A percentile compares a stretch with the other conserved stretches of the same genome.
These are phyloP conservation scores for Porphyrio hochstetteri DNA, from an alignment of 2,113 vertebrate genomes.

Conservation along the genomic window DNA sequence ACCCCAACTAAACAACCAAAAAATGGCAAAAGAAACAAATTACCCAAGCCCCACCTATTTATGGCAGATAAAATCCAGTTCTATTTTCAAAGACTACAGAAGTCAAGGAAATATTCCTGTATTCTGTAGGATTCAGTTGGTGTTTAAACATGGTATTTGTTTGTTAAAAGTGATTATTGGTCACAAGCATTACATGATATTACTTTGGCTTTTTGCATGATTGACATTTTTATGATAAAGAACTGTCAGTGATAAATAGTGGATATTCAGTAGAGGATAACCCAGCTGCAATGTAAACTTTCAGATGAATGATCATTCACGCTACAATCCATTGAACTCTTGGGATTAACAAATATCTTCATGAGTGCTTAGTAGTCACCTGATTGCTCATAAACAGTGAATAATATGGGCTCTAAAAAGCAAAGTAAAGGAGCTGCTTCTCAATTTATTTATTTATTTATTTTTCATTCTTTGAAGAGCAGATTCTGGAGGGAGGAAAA, in stretches of 20 bases:
- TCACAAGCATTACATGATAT: background rate
- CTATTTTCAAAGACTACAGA: background rate
- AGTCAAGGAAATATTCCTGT: background rate
- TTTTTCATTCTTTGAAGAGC: background rate
- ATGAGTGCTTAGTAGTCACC: background rate
- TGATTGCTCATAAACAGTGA: slow-evolving; percentile 3
- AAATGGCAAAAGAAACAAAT: too few species aligned
- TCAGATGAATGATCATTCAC: background rate
- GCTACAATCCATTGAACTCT: background rate
- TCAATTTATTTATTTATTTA: background rate
- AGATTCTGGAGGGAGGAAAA: background rate
- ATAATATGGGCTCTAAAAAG: background rate
- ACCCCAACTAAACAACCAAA: background rate
- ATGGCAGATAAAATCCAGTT: background rate
- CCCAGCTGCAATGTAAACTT: background rate
- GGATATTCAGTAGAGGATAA: background rate
- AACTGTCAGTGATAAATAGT: background rate
- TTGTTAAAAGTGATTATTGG: background rate
- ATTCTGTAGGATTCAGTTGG: background rate
- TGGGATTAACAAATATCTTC: slow-evolving; percentile 2
- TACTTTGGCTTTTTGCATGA: background rate
- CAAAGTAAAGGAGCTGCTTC: background rate
- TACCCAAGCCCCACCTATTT: background rate
- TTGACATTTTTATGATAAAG: background rate
- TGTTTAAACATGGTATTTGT: background rate